Conservation (phyloP, 2,888 invertebrate genomes). For the Lottia gigantea region DNA sequence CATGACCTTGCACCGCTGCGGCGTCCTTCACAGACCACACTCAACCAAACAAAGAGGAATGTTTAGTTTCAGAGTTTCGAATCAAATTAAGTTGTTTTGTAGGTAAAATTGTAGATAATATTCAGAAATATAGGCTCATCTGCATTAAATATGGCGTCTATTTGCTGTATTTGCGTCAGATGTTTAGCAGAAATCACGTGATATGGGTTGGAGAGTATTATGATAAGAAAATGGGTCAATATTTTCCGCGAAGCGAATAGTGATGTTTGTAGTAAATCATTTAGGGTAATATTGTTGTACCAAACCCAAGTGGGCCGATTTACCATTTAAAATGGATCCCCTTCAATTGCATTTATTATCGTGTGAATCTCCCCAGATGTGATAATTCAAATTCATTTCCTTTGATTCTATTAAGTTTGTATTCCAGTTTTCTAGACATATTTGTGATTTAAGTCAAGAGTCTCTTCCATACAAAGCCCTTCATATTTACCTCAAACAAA, state of each 20-base stretch:
- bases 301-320: too few relatives aligned
- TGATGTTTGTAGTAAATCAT: too few relatives aligned
- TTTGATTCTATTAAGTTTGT: too few relatives aligned
- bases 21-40: conserved; percentile 51
- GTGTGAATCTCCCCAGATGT: too few relatives aligned
- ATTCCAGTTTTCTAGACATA: too few relatives aligned
- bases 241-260: not conserved
- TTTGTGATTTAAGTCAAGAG: too few relatives aligned
- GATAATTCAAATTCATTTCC: too few relatives aligned
- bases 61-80: not conserved
- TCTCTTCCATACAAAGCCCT: too few relatives aligned
- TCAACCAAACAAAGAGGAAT: not conserved
- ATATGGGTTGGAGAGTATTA: conserved; percentile 5
- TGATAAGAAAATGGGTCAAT: conserved; percentile 2
- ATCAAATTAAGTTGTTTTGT: not conserved
- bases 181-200: not conserved
- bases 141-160: conserved; percentile 2
- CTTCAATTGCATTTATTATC: too few relatives aligned
- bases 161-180: conserved; percentile 1
- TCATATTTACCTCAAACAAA: too few relatives aligned
- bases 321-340: too few relatives aligned
- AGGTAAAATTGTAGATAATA: not conserved
- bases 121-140: not conserved
- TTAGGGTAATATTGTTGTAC: too few relatives aligned
- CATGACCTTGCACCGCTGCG: conserved; percentile 57